phyloP scores from a whole-genome alignment of 2,888 invertebrate species.

The Mamestra brassicae region DNA sequence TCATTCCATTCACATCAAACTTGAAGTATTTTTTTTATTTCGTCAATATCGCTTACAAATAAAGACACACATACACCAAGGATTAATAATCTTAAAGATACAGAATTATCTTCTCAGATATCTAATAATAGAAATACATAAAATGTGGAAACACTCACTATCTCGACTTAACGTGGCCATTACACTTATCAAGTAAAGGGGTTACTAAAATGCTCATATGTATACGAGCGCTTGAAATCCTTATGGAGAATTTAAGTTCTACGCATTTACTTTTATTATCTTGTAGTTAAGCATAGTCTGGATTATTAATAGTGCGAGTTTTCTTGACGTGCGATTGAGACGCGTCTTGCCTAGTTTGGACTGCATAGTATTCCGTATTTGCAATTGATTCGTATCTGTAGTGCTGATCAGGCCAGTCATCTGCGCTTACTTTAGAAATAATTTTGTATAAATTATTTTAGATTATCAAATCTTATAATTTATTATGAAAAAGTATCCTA shows the following conservation, averaged over 20 bases:
- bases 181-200: slow-evolving; percentile 44
- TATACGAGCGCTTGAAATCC: slow-evolving; percentile 39
- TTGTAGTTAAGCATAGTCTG: not conserved
- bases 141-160: slow-evolving; percentile 43
- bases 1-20: too few relatives aligned
- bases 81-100: slow-evolving; percentile 16
- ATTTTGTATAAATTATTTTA: too few relatives aligned
- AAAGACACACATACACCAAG: slow-evolving; percentile 12
- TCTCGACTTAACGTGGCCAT: slow-evolving; percentile 35
- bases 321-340: not conserved
- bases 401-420: too few relatives aligned
- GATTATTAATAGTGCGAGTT: not conserved
- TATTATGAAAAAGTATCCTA: too few relatives aligned
- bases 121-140: slow-evolving; percentile 50
- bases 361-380: not conserved
- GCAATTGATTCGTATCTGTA: not conserved
- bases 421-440: too few relatives aligned
- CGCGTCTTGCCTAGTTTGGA: not conserved
- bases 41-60: not conserved
- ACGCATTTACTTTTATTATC: slow-evolving; percentile 29
- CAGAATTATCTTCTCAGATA: slow-evolving; percentile 32
- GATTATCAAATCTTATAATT: too few relatives aligned
- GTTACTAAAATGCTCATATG: slow-evolving; percentile 56
- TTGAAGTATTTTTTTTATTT: not conserved
- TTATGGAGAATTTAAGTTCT: slow-evolving; percentile 45